Base-by-base conservation (phyloP, 2,888 invertebrate genomes). In the Heliconius hortense region DNA sequence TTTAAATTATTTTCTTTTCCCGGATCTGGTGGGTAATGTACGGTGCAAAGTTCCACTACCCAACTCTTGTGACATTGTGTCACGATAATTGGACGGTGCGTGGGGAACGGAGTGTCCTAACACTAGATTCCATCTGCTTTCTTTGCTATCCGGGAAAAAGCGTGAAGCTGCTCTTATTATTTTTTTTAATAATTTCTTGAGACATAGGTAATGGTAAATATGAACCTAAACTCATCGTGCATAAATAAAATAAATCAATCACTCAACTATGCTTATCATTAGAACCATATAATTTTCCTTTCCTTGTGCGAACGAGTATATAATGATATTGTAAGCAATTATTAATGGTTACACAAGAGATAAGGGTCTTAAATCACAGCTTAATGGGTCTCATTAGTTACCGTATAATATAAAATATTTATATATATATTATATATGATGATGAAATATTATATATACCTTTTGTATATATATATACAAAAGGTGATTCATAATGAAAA, bases 331-430 rank as follows among this genome's bases (percentile, higher is more conserved):
- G 56, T 69, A 69, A 56, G 15, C 31, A n/a, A 69, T 69, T 68
- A 56, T 18, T 69, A 24, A 15, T 35, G 15, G n/a, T 56, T 31
- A n/a, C 31, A 56, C 69, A 24, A 35, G 53, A n/a, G 56, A 56
- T 53, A 31, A n/a, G 68, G 31, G 31, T 56, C 56, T 69, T 69
- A 69, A 69, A 69, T 56, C 69, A 69, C n/a, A 53, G n/a, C 56
- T 15, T 69, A 69, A 69, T 69, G 35, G 69, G n/a, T 35, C 1
- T 56, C 1, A 69, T 69, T 69, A 56, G 56, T 56, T 69, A 35
- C 4, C 18, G 13, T 35, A n/a, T 69, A 21, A 31, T 56, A 56
- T 56, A n/a, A 69, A 56, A 66, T 69, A 56, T 56, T 69, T n/a
- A 10, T 8, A 31, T 4, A 31, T 5, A 31, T 31, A 35, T 35